A percentile compares a stretch with the other conserved stretches of the same genome.
Evolutionary conservation across 2,113 vertebrate genomes (phyloP).

Genomic region (Nesogale talazaci): DNA sequence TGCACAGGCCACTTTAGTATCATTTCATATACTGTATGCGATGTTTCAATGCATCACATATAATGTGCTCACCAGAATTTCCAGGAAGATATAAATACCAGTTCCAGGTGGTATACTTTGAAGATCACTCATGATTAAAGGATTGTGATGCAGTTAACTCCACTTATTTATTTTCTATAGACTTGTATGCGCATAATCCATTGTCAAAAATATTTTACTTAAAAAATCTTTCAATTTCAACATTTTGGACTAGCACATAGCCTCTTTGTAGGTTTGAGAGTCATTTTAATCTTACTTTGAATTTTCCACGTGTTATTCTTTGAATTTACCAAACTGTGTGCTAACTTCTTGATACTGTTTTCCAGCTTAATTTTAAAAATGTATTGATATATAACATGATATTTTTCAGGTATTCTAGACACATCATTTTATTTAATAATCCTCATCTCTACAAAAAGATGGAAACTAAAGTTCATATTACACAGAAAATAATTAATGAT

Average conservation of each 20-base stretch:
- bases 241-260: neutral
- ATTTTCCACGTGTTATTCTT: neutral
- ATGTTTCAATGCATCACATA: neutral
- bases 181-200: neutral
- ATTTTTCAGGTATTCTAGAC: neutral
- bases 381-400: neutral
- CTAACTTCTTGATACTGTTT: neutral
- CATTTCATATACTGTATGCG: neutral
- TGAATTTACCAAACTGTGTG: neutral
- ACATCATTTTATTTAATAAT: neutral
- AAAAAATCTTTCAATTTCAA: neutral
- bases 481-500: neutral
- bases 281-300: neutral
- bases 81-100: neutral
- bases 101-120: neutral
- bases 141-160: neutral
- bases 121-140: neutral
- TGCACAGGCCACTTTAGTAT: neutral
- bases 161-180: neutral
- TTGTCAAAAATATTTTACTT: neutral
- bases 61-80: neutral
- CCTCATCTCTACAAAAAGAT: neutral
- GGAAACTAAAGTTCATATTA: neutral
- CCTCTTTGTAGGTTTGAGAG: neutral
- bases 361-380: slow-evolving; percentile 12